Evolutionary conservation across 1,140 invertebrate genomes (phyloP).

Genomic region (Coelopa frigida): DNA sequence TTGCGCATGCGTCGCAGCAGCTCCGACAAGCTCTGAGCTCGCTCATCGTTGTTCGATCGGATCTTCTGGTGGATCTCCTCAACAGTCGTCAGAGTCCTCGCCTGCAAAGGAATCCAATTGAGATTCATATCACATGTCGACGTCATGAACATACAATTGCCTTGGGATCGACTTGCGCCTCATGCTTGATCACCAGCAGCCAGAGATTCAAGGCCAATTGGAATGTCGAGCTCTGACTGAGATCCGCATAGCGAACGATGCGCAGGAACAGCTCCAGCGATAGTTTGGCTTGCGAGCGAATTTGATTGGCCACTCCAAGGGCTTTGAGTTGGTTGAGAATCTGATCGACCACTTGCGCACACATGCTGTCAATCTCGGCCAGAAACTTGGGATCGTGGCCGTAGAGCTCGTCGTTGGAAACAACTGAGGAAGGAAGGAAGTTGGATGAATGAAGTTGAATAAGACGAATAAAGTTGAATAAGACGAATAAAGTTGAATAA

Average conservation of each 20-base stretch:
- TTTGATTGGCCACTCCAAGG: conserved; percentile 53
- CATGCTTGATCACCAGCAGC: conserved; percentile 62
- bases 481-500: no score
- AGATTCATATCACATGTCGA: not conserved
- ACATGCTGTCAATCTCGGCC: conserved; percentile 70
- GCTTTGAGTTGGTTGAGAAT: conserved; percentile 65
- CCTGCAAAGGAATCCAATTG: conserved; percentile 14
- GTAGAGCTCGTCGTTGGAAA: conserved; percentile 91
- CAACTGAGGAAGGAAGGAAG: no score
- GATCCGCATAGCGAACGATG: conserved; percentile 62
- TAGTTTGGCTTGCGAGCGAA: conserved; percentile 58
- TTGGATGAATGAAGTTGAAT: no score
- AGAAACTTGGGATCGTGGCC: conserved; percentile 83
- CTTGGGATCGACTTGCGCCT: conserved; percentile 30
- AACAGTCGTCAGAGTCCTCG: conserved; percentile 24
- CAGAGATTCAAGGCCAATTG: conserved; percentile 70
- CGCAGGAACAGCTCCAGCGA: conserved; percentile 67
- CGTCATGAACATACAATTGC: conserved; percentile 22
- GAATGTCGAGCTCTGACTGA: conserved; percentile 53
- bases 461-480: no score
- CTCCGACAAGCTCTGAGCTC: conserved; percentile 30
- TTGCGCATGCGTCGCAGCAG: conserved; percentile 30
- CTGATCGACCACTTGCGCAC: conserved; percentile 68
- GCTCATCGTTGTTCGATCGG: conserved; percentile 22
- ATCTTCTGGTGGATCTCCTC: conserved; percentile 29